Conservation (phyloP, 2,888 invertebrate species). For the Pollenia labialis region DNA sequence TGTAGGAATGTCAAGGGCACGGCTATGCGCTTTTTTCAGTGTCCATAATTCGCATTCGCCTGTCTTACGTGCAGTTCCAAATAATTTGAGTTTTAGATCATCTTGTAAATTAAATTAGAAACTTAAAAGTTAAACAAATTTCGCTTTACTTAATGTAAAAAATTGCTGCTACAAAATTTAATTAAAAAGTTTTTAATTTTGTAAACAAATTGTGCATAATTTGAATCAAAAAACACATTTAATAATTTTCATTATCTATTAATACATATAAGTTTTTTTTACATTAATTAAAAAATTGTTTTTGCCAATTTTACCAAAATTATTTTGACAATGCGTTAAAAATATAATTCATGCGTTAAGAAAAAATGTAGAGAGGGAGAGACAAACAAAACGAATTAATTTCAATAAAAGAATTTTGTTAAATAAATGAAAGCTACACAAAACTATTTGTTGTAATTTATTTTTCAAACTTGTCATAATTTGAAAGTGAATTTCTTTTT, state of each 20-base stretch:
- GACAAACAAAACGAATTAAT: conserved; percentile 23
- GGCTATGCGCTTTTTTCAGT: no score
- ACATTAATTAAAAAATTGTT: conserved; percentile 23
- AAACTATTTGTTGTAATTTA: conserved; percentile 54
- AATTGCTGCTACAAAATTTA: no score
- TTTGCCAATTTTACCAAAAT: conserved; percentile 49
- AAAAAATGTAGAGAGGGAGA: conserved; percentile 28
- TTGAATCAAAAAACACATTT: conserved; percentile 15
- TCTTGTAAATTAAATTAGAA: no score
- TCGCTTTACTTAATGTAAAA: no score
- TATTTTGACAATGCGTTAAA: conserved; percentile 50
- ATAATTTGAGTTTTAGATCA: no score
- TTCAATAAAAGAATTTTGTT: conserved; percentile 3
- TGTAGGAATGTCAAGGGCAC: no score
- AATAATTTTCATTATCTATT: neutral
- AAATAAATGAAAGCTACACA: conserved; percentile 36
- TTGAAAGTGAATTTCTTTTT: conserved; percentile 57
- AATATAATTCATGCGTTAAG: conserved; percentile 53
- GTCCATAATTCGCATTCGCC: no score
- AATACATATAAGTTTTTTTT: neutral
- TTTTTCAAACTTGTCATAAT: conserved; percentile 56
- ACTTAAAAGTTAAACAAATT: no score
- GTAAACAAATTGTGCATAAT: conserved; percentile 11
- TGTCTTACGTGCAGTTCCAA: no score
- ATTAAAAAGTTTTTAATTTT: neutral